phyloP scores from a whole-genome alignment of 2,888 invertebrate genomes.

The Chironomus tentans region DNA sequence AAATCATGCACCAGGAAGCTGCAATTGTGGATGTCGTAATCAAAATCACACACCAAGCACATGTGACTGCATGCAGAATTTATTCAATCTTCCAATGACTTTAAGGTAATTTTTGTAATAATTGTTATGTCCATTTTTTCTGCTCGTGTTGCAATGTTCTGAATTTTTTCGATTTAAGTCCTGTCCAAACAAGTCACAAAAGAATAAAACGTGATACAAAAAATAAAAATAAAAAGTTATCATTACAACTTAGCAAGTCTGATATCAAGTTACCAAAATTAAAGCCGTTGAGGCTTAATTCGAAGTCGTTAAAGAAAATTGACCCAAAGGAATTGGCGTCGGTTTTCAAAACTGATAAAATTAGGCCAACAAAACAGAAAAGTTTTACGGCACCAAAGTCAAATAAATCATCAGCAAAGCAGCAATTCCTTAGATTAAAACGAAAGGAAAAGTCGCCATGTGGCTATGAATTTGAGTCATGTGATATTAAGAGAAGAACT shows the following conservation, averaged over 20 bases:
- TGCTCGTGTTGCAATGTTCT: background rate
- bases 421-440: background rate
- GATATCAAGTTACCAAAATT: background rate
- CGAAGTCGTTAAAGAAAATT: background rate
- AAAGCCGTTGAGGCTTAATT: background rate
- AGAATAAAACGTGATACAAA: slow-evolving; percentile 3
- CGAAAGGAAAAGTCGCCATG: background rate
- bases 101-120: background rate
- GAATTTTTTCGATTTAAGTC: background rate
- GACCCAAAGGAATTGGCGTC: background rate
- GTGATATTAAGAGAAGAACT: slow-evolving; percentile 5
- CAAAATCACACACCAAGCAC: background rate
- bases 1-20: background rate
- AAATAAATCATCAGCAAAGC: background rate
- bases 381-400: background rate
- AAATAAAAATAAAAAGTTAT: background rate
- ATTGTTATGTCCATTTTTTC: background rate
- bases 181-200: background rate
- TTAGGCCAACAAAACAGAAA: background rate
- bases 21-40: slow-evolving; percentile 20
- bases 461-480: slow-evolving; percentile 14
- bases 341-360: background rate
- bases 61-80: background rate
- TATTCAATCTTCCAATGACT: background rate
- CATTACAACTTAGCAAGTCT: background rate